These are phyloP conservation scores for Sminthurinus signatus DNA, from an alignment of 1,140 invertebrate genomes.

Conservation along the genomic window DNA sequence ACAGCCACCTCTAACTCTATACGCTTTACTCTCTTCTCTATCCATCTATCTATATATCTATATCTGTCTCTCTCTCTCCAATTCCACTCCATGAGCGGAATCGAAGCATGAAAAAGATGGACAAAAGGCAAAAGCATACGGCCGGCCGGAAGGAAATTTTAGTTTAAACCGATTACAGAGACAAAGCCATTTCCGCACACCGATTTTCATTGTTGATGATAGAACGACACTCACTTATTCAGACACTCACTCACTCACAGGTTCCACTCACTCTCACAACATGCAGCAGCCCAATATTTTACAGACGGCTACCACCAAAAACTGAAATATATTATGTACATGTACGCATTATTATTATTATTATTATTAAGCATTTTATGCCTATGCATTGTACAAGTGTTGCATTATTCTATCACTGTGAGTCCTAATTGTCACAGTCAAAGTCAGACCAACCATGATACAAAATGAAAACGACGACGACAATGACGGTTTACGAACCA, in stretches of 20 bases:
- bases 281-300: too few species aligned
- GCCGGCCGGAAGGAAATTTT: constrained; percentile 42
- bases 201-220: constrained; percentile 26
- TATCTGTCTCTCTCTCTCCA: too few species aligned
- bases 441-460: too few species aligned
- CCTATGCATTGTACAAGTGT: background rate
- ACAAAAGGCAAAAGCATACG: constrained; percentile 39
- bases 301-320: too few species aligned
- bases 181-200: constrained; percentile 38
- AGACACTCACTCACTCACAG: background rate
- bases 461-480: too few species aligned
- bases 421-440: background rate
- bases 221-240: background rate
- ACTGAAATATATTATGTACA: too few species aligned
- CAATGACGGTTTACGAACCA: too few species aligned
- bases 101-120: constrained; percentile 39
- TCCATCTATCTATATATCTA: too few species aligned
- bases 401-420: background rate
- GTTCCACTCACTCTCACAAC: constrained; percentile 2
- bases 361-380: too few species aligned
- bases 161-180: constrained; percentile 42
- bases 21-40: too few species aligned
- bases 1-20: too few species aligned
- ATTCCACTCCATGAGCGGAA: constrained; percentile 15
- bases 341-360: too few species aligned